Conservation (phyloP, 30 jellyfish, hydroid and myxozoan genomes). For the Catostylus mosaicus region DNA sequence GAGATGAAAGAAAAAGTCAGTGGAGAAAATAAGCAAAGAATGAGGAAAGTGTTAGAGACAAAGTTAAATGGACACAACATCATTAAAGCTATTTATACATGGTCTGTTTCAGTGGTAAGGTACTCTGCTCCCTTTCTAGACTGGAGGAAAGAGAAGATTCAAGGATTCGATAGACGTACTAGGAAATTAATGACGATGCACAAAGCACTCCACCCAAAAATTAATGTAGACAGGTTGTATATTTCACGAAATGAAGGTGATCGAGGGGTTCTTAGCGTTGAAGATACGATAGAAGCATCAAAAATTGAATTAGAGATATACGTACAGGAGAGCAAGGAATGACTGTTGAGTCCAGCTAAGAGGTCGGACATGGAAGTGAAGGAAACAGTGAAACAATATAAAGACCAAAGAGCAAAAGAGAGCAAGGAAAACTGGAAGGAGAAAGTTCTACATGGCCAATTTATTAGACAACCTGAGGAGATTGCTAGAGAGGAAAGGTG, state of each 20-base stretch:
- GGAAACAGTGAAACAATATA: conserved; percentile 33
- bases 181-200: conserved; percentile 46
- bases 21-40: neutral
- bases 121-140: conserved; percentile 47
- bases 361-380: conserved; percentile 25
- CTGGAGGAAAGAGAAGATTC: conserved; percentile 26
- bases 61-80: conserved; percentile 15
- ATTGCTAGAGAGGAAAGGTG: conserved; percentile 16
- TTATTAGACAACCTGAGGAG: conserved; percentile 26
- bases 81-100: conserved; percentile 17
- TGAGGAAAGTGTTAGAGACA: conserved; percentile 26
- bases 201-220: conserved; percentile 41
- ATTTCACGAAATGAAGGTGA: conserved; percentile 26
- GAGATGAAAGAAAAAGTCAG: conserved; percentile 18
- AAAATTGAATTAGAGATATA: conserved; percentile 12
- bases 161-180: conserved; percentile 27
- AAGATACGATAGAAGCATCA: conserved; percentile 34
- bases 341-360: conserved; percentile 18
- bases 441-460: conserved; percentile 35
- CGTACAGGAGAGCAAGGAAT: conserved; percentile 32
- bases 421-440: conserved; percentile 49
- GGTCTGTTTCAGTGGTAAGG: conserved; percentile 33
- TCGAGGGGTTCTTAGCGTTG: conserved; percentile 13
- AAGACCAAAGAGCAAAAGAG: conserved; percentile 35
- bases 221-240: conserved; percentile 21